phyloP scores from a whole-genome alignment of 1,140 invertebrate genomes.

The Leptoteleia sp. region DNA sequence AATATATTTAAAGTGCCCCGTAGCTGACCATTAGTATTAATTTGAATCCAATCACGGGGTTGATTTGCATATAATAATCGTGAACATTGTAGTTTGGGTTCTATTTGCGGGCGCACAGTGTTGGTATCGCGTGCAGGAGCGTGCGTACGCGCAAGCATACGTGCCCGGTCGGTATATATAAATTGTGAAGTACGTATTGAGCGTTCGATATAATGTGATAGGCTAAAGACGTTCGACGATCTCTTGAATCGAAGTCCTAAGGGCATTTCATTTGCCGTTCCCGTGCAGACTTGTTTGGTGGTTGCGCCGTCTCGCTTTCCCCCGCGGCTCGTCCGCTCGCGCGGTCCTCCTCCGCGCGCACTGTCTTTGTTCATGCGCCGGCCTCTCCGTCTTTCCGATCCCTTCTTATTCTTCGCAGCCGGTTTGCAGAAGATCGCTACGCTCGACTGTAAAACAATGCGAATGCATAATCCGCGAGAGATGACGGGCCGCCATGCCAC shows the following conservation, averaged over 20 bases:
- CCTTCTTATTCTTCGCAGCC: conserved; percentile 67
- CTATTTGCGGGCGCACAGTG: conserved; percentile 18
- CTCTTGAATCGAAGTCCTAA: conserved; percentile 64
- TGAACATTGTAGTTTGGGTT: conserved; percentile 9
- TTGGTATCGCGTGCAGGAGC: conserved; percentile 1
- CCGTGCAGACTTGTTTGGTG: conserved; percentile 75
- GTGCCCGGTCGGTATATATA: conserved; percentile 3
- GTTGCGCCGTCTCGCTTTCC: conserved; percentile 67
- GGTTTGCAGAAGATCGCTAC: conserved; percentile 70
- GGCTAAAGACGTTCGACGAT: conserved; percentile 68
- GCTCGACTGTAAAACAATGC: conserved; percentile 73
- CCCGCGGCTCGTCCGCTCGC: conserved; percentile 62
- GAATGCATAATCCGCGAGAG: conserved; percentile 67
- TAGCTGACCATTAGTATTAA: conserved; percentile 32
- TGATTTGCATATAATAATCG: conserved; percentile 41
- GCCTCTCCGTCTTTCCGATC: conserved; percentile 43
- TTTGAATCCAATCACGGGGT: conserved; percentile 27
- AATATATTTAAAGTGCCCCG: too few species aligned
- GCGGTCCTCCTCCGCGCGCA: conserved; percentile 9
- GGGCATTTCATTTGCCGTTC: conserved; percentile 73
- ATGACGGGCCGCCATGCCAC: conserved; percentile 59
- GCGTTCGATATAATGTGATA: conserved; percentile 51
- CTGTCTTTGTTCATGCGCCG: conserved; percentile 9
- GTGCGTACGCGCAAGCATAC: neutral
- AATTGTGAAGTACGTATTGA: conserved; percentile 26